A percentile compares a stretch with the other conserved stretches of the same genome.
phyloP scores from a whole-genome alignment of 1,140 invertebrate genomes.

The Dendroctonus ponderosae region DNA sequence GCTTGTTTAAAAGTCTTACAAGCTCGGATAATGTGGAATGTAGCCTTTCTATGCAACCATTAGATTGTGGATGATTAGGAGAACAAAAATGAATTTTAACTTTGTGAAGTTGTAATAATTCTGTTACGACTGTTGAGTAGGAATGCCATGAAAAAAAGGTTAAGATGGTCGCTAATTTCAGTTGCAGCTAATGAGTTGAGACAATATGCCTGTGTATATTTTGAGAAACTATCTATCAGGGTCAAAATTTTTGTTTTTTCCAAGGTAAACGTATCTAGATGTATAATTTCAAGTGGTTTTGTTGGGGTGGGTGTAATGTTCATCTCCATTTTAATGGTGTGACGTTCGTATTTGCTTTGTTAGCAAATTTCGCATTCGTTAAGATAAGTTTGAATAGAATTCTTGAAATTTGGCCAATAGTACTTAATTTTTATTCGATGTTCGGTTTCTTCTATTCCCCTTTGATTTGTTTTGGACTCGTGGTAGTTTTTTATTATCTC shows the following conservation, averaged over 20 bases:
- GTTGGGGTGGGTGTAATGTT: slow-evolving; percentile 12
- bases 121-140: slow-evolving; percentile 28
- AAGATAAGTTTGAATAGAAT: slow-evolving; percentile 22
- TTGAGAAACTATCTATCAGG: slow-evolving; percentile 30
- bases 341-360: slow-evolving; percentile 22
- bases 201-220: slow-evolving; percentile 34
- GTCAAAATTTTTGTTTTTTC: slow-evolving; percentile 16
- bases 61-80: slow-evolving; percentile 45
- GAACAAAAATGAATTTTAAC: slow-evolving; percentile 44
- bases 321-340: slow-evolving; percentile 11
- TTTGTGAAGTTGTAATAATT: slow-evolving; percentile 41
- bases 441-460: slow-evolving; percentile 17
- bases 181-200: slow-evolving; percentile 1
- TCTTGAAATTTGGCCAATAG: slow-evolving; percentile 2
- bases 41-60: slow-evolving; percentile 23
- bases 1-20: not conserved
- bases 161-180: slow-evolving; percentile 19
- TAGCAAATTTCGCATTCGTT: slow-evolving; percentile 20
- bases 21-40: not conserved
- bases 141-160: slow-evolving; percentile 32
- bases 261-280: slow-evolving; percentile 17
- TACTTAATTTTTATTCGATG: slow-evolving; percentile 10
- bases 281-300: slow-evolving; percentile 14
- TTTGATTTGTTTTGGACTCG: slow-evolving; percentile 18
- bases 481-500: slow-evolving; percentile 22